These are phyloP conservation scores for Altica lythri DNA, from an alignment of 2,888 invertebrate species.

Conservation along the genomic window DNA sequence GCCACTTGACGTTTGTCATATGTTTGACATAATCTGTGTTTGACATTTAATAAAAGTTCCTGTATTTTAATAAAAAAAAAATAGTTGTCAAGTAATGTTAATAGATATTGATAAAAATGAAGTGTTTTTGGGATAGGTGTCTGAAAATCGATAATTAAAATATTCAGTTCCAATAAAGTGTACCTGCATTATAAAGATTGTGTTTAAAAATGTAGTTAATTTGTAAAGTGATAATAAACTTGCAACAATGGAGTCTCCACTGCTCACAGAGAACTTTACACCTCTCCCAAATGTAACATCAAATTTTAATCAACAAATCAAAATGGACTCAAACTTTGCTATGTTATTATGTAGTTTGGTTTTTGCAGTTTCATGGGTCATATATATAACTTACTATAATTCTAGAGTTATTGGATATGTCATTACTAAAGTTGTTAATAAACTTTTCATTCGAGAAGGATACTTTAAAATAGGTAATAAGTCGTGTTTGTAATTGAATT, in stretches of 20 bases:
- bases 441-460: slow-evolving; percentile 82
- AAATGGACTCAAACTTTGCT: slow-evolving; percentile 77
- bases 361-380: slow-evolving; percentile 86
- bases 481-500: neutral
- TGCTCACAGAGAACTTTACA: slow-evolving; percentile 42
- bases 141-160: too few relatives aligned
- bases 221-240: neutral
- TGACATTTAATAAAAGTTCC: too few relatives aligned
- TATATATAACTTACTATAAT: slow-evolving; percentile 94
- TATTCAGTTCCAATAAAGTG: too few relatives aligned
- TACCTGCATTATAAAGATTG: too few relatives aligned
- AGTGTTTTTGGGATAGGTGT: too few relatives aligned
- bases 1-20: too few relatives aligned
- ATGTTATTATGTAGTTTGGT: slow-evolving; percentile 80
- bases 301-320: slow-evolving; percentile 62
- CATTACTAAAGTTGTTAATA: slow-evolving; percentile 85
- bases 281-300: slow-evolving; percentile 41
- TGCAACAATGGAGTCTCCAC: slow-evolving; percentile 30
- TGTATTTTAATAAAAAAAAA: too few relatives aligned
- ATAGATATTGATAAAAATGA: too few relatives aligned
- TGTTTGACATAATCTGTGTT: too few relatives aligned
- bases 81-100: too few relatives aligned
- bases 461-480: slow-evolving; percentile 88
- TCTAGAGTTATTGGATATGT: slow-evolving; percentile 89
- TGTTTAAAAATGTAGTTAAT: too few relatives aligned